Conservation (phyloP, 2,888 invertebrate genomes). For the Omphaloscelis lunosa region DNA sequence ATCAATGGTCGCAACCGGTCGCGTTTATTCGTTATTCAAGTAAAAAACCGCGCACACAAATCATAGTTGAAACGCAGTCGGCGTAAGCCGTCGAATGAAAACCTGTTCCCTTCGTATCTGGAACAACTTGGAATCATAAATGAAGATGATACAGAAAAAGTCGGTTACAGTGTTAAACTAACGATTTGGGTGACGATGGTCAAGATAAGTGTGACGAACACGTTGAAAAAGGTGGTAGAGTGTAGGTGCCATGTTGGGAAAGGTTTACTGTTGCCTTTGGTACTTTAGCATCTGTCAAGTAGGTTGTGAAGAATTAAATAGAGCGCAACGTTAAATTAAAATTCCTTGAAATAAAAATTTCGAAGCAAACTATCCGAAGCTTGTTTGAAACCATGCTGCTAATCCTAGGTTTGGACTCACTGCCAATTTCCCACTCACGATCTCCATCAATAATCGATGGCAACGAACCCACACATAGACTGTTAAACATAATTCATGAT, state of each 20-base stretch:
- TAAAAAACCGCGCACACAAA: constrained; percentile 75
- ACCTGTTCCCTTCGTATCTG: constrained; percentile 72
- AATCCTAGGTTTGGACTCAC: constrained; percentile 38
- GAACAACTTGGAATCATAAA: constrained; percentile 74
- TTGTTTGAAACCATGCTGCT: constrained; percentile 30
- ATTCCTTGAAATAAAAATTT: constrained; percentile 28
- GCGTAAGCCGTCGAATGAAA: constrained; percentile 58
- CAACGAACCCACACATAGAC: constrained; percentile 46
- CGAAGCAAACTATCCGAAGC: constrained; percentile 15
- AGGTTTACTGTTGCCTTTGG: constrained; percentile 51
- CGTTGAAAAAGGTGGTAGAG: constrained; percentile 50
- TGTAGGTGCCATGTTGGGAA: constrained; percentile 52
- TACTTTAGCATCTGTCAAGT: constrained; percentile 32
- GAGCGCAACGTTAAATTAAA: not conserved
- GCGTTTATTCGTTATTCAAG: constrained; percentile 69
- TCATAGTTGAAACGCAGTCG: constrained; percentile 67
- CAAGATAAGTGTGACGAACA: constrained; percentile 64
- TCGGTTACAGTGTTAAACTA: constrained; percentile 75
- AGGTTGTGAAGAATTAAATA: constrained; percentile 8
- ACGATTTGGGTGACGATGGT: constrained; percentile 61
- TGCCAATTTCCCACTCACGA: constrained; percentile 58
- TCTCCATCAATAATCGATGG: constrained; percentile 50
- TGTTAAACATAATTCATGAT: constrained; percentile 58
- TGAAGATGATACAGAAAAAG: constrained; percentile 76
- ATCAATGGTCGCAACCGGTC: constrained; percentile 76